Conservation (phyloP, 2,113 vertebrate species). For the Willisornis vidua region DNA sequence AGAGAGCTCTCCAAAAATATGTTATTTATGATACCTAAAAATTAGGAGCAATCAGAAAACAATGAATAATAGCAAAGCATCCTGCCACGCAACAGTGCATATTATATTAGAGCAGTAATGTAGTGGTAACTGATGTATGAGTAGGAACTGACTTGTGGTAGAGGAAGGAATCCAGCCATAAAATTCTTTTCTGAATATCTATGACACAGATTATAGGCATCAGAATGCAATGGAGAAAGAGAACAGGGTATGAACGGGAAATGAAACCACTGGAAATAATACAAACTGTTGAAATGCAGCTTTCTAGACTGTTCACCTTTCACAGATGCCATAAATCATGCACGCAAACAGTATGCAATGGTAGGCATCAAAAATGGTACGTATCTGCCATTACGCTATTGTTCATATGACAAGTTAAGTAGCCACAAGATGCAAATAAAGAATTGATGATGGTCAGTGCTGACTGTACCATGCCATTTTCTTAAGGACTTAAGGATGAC, state of each 20-base stretch:
- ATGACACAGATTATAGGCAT: background rate
- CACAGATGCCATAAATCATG: background rate
- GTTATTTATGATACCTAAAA: background rate
- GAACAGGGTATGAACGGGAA: background rate
- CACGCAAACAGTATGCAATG: background rate
- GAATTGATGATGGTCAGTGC: background rate
- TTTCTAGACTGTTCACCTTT: background rate
- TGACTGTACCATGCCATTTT: background rate
- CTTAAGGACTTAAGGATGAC: background rate
- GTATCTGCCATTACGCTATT: background rate
- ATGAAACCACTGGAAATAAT: background rate
- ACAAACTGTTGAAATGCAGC: background rate
- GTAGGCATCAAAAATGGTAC: background rate
- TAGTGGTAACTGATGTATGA: background rate
- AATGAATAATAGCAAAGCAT: background rate
- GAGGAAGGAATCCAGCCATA: background rate
- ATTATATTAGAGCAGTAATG: background rate
- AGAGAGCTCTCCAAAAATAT: background rate
- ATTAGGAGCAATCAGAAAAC: background rate
- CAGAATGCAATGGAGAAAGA: background rate
- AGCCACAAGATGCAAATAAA: background rate
- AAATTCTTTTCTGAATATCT: background rate
- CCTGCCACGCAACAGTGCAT: background rate
- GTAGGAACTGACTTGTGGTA: background rate
- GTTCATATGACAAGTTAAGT: background rate